Conservation (phyloP, 2,797 vertebrate species). For the Corythornis leucogaster region DNA sequence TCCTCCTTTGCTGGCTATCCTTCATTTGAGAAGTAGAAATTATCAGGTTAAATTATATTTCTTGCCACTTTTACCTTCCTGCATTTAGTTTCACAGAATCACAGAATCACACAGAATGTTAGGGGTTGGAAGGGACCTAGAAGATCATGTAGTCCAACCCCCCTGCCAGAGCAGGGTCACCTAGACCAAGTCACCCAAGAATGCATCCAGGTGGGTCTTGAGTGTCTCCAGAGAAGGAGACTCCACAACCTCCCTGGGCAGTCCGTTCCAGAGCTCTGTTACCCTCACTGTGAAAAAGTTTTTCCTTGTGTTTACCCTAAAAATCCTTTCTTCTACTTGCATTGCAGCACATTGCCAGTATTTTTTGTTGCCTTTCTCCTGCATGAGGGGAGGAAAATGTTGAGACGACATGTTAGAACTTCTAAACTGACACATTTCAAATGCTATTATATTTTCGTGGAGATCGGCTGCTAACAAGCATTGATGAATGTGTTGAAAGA, state of each 20-base stretch:
- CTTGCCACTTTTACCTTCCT: neutral
- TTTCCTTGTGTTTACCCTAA: too few species aligned
- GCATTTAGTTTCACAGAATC: neutral
- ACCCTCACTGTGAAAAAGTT: too few species aligned
- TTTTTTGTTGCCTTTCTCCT: neutral
- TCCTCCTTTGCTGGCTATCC: neutral
- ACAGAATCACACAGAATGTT: too few species aligned
- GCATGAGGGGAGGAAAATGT: neutral
- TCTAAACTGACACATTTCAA: neutral
- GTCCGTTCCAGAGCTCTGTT: too few species aligned
- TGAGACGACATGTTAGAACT: accelerated
- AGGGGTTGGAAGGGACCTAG: too few species aligned
- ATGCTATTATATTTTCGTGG: neutral
- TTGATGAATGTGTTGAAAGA: neutral
- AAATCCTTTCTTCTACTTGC: neutral
- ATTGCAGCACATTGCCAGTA: neutral
- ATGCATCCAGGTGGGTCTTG: too few species aligned
- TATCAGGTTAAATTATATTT: neutral
- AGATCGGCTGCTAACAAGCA: accelerated
- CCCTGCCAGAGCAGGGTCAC: too few species aligned
- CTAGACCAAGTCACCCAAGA: too few species aligned
- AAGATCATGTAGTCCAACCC: too few species aligned
- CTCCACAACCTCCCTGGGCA: too few species aligned
- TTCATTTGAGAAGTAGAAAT: neutral
- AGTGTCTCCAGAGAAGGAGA: too few species aligned